Base-by-base conservation (phyloP, 2,113 vertebrate species). In the Suncus etruscus region DNA sequence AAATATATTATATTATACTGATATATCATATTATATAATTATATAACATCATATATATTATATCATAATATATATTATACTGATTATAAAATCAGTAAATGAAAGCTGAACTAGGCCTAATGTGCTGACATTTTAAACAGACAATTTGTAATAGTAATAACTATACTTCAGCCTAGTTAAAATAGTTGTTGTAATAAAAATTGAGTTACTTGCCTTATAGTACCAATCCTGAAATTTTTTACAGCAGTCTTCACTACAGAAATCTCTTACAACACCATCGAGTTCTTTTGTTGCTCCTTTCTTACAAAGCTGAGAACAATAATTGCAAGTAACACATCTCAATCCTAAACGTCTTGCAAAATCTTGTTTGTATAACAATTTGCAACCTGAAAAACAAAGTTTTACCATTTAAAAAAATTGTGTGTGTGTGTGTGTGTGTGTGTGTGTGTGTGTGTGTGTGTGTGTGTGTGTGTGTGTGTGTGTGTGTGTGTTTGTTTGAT, bases 181-280 rank as follows among this genome's bases (percentile, higher is more conserved):
- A 83, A n/a, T 65, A 72, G 29, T 51, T 95, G 90, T 48, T 95
- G 81, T 91, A 91, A 89, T 95, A 94, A 97, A 97, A 96, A 96
- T 80, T 89, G 45, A 94, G 89, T 96, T 95, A 97, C 98, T 96
- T 96, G 98, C 99, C 99, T 99, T 99, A 95, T 98, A 98, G 97
- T 99, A 99, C 99, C 99, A 99, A 97, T 99, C 99, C 90, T 99
- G 97, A 97, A 99, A 99, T 96, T 98, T 99, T 96, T 98, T 99
- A 96, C 98, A 98, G 95, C 99, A 99, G 10, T 98, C 94, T 92
- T 99, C 99, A 86, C 98, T 98, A 97, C 99, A 99, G 97, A 99
- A 99, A 97, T 99, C 99, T 97, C 99, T 98, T 39, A 98, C 98
- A 93, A 99, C 98, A 81, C 98, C 98, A 48, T 99, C 99, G 70